Base-by-base conservation (phyloP, 2,113 vertebrate species). In the Lycaon pictus region DNA sequence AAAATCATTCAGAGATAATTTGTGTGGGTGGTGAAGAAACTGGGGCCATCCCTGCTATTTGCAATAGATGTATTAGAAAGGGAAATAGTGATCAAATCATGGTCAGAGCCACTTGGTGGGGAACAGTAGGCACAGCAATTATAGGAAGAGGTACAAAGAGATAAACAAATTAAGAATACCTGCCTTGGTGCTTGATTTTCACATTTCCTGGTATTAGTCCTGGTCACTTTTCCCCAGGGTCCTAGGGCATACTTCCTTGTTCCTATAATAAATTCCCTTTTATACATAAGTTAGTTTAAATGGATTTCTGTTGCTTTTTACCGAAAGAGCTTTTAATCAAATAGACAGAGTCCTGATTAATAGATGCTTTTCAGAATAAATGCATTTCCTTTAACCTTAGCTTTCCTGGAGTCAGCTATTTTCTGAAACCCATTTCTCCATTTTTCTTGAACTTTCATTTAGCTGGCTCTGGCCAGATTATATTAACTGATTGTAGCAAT, bases 241-340 rank as follows among this genome's bases (percentile, higher is more conserved):
- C 55, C 74, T 17, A 19, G 37, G 58, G 55, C 63, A 67, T 71
- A 90, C 15, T 88, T 90, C 29, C 48, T 84, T 71, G 35, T 84
- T 98, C 80, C 94, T 90, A 81, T 94, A 96, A 97, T 96, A 93
- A 97, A 97, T 96, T 97, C 53, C 48, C 37, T 93, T 95, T 93
- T 94, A 92, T 74, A 91, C 37, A 88, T 53, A 92, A 92, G 94
- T 96, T 97, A 95, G 80, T 95, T 94, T 97, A 96, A 98, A 92
- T 97, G 96, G 93, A 96, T 98, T 98, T 97, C 93, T 98, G 98
- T 90, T 97, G 90, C 97, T 94, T 96, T 97, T 96, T 88, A 96
- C 95, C 2, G 0, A 96, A 98, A 97, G 11, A 95, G 48, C 81
- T 82, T 97, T 98, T 96, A 98, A 98, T 98, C 95, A 98, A 97